Evolutionary conservation across 92 coral and sea anemone genomes (phyloP).

Genomic region (Porites cylindrica): DNA sequence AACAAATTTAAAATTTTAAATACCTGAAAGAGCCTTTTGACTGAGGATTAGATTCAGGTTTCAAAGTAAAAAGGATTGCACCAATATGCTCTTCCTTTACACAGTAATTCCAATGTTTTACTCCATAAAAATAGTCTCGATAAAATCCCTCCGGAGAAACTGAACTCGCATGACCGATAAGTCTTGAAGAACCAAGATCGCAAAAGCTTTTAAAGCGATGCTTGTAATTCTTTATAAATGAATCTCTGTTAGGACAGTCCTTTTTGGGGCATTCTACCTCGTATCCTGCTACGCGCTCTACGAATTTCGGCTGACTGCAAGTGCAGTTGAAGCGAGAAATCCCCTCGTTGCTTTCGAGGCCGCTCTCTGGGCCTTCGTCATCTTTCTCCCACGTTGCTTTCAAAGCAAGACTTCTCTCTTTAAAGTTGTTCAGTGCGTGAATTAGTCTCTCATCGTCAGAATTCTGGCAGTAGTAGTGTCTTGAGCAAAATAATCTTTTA

Average conservation of each 20-base stretch:
- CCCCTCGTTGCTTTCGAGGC: constrained; percentile 16
- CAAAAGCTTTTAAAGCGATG: constrained; percentile 53
- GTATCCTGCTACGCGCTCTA: constrained; percentile 64
- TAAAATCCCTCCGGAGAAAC: constrained; percentile 83
- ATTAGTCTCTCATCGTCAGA: constrained; percentile 33
- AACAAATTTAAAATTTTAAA: too few species aligned
- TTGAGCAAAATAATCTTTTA: constrained; percentile 22
- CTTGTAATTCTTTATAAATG: constrained; percentile 47
- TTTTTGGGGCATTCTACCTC: constrained; percentile 75
- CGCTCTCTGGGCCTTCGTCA: constrained; percentile 1
- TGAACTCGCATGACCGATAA: constrained; percentile 35
- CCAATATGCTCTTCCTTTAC: constrained; percentile 85
- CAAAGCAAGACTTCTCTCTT: constrained; percentile 47
- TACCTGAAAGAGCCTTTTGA: constrained; percentile 89
- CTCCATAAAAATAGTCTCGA: constrained; percentile 88
- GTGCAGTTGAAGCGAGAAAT: constrained; percentile 15
- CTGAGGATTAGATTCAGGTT: constrained; percentile 82
- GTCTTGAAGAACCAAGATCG: constrained; percentile 62
- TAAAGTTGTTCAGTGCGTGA: constrained; percentile 52
- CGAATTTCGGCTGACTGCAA: constrained; percentile 57
- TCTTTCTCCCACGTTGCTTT: constrained; percentile 20
- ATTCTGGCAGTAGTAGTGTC: constrained; percentile 19
- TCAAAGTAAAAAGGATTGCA: constrained; percentile 80
- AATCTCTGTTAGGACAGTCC: constrained; percentile 61
- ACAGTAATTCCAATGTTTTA: constrained; percentile 94